Percentiles rank a stretch among this genome's conserved stretches.
phyloP scores from a whole-genome alignment of 2,888 invertebrate genomes.

The Conops quadrifasciatus region DNA sequence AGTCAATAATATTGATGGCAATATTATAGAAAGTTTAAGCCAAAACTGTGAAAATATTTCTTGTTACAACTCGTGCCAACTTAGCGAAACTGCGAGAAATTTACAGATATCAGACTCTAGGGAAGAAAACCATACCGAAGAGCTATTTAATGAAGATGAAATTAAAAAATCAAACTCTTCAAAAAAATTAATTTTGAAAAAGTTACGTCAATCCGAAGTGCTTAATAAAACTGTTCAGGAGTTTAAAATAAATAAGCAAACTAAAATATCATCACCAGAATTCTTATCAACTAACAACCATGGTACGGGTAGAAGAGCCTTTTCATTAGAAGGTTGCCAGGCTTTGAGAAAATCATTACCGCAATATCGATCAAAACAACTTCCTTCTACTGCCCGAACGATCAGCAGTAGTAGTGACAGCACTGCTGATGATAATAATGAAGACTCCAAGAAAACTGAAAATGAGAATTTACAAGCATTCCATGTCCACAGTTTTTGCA shows the following conservation, averaged over 20 bases:
- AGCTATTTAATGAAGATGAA: constrained; percentile 21
- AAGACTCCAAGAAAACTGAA: neutral
- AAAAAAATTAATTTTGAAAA: constrained; percentile 38
- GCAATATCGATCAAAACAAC: neutral
- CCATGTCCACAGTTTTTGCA: too few species aligned
- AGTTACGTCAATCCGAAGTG: constrained; percentile 42
- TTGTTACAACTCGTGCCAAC: constrained; percentile 37
- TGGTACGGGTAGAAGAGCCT: neutral
- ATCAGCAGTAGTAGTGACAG: neutral
- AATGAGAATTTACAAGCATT: neutral
- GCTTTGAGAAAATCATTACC: neutral
- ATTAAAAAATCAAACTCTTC: constrained; percentile 34
- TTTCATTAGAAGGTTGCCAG: neutral
- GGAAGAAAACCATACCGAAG: neutral
- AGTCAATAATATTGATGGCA: neutral
- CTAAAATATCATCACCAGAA: constrained; percentile 15
- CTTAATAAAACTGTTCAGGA: constrained; percentile 46
- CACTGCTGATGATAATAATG: neutral
- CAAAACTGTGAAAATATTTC: neutral
- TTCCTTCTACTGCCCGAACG: neutral
- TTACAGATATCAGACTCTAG: constrained; percentile 29
- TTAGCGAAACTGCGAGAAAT: constrained; percentile 43
- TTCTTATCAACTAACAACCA: neutral
- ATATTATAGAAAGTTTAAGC: constrained; percentile 16
- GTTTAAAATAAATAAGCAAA: constrained; percentile 32